Base-by-base conservation (phyloP, 1,140 invertebrate genomes). In the Drosophila parvula region DNA sequence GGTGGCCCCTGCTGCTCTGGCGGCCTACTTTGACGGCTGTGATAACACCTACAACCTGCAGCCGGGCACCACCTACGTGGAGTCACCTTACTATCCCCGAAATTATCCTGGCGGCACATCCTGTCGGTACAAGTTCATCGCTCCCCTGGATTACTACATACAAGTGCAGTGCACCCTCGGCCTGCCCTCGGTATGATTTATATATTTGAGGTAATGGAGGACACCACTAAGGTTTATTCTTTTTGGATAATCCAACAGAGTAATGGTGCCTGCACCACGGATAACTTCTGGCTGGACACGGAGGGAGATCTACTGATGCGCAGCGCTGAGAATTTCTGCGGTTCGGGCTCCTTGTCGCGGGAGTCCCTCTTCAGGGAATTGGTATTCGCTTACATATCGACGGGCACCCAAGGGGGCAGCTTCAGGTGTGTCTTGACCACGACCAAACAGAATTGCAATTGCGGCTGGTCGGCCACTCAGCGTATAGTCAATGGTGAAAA, bases 301-400 rank as follows among this genome's bases (percentile, higher is more conserved):
- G 91, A 92, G 48, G 91, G 91, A 10, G 91, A 92, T 70, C 18
- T 68, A 11, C 16, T 90, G 12, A 74, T 92, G 76, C 81, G 83
- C 6, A 51, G 56, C 5, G 74, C 86, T 2, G 91, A 92, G 22
- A 90, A 91, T 36, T 89, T 92, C 51, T 92, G 91, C 10, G 91
- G 91, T 16, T 53, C 18, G 4, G 91, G 91, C 8, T 47, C 36
- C 40, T 58, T 92, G n/a, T n/a, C 22, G 0, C 16, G 91, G 1
- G 75, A 82, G 10, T 90, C 90, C 0, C 62, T 92, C 0, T 92
- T 92, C 68, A 74, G 71, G 0, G 82, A 79, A 9, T 2, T 91
- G 4, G 73, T 79, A 11, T 71, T 92, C 14, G 79, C 86, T 43
- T 92, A 92, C 41, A 82, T 77, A 12, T 92, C 91, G 0, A 77